These are phyloP conservation scores for Ptychochromis oligacanthus DNA, from an alignment of 2,113 vertebrate genomes.

Conservation along the genomic window DNA sequence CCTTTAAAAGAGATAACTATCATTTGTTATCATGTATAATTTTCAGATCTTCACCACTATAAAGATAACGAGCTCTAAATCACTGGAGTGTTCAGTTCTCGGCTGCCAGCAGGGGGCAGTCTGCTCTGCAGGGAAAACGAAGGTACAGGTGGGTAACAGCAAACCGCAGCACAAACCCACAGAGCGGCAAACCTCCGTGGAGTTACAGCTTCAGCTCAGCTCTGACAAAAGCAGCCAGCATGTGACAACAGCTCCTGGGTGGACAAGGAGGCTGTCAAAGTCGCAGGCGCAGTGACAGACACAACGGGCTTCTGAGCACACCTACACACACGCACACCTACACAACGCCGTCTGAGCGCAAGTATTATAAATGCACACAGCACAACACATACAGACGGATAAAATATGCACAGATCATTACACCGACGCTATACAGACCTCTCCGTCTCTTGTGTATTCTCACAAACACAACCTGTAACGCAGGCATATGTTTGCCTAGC, in stretches of 20 bases:
- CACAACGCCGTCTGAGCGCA: background rate
- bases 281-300: constrained; percentile 34
- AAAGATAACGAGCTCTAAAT: background rate
- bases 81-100: background rate
- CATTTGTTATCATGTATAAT: background rate
- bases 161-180: constrained; percentile 13
- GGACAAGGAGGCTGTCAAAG: constrained; percentile 53
- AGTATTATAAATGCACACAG: background rate
- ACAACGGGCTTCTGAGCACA: constrained; percentile 37
- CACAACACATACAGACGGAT: background rate
- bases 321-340: background rate
- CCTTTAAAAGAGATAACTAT: background rate
- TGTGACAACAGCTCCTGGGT: constrained; percentile 62
- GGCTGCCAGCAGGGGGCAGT: constrained; percentile 47
- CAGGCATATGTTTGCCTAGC: constrained; percentile 25
- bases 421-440: background rate
- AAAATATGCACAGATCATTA: background rate
- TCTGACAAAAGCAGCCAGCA: constrained; percentile 67
- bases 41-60: background rate
- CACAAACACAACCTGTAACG: constrained; percentile 15
- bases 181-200: constrained; percentile 44
- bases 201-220: constrained; percentile 50
- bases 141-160: constrained; percentile 5
- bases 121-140: constrained; percentile 6
- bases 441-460: background rate